phyloP scores from a whole-genome alignment of 1,140 invertebrate genomes.

The Drosophila busckii region DNA sequence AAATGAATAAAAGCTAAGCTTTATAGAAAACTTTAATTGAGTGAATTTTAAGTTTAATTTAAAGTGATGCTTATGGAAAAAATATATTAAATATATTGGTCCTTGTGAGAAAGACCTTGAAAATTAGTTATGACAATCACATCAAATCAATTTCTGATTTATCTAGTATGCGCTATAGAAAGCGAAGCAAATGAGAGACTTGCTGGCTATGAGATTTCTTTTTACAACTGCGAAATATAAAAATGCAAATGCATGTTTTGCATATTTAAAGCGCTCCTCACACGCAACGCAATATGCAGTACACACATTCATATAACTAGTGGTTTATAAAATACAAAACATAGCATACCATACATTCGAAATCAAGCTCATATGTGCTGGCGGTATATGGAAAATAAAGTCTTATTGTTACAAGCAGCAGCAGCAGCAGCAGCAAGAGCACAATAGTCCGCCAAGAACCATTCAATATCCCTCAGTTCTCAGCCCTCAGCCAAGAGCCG shows the following conservation, averaged over 20 bases:
- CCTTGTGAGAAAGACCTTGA: no score
- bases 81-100: no score
- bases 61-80: no score
- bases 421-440: conserved; percentile 57
- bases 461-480: conserved; percentile 7
- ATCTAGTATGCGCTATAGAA: background rate
- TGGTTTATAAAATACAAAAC: conserved; percentile 12
- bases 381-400: conserved; percentile 37
- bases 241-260: conserved; percentile 64
- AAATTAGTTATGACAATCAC: no score
- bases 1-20: no score
- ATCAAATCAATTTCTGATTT: no score
- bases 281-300: conserved; percentile 8
- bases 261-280: conserved; percentile 58
- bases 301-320: conserved; percentile 4
- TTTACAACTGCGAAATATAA: conserved; percentile 31
- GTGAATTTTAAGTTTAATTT: no score
- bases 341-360: no score
- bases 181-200: background rate
- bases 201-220: conserved; percentile 8
- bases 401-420: conserved; percentile 50
- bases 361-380: background rate
- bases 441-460: conserved; percentile 45
- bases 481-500: conserved; percentile 7
- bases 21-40: no score